Evolutionary conservation across 2,797 vertebrate species (phyloP).

Genomic region (Syngnathus acus): DNA sequence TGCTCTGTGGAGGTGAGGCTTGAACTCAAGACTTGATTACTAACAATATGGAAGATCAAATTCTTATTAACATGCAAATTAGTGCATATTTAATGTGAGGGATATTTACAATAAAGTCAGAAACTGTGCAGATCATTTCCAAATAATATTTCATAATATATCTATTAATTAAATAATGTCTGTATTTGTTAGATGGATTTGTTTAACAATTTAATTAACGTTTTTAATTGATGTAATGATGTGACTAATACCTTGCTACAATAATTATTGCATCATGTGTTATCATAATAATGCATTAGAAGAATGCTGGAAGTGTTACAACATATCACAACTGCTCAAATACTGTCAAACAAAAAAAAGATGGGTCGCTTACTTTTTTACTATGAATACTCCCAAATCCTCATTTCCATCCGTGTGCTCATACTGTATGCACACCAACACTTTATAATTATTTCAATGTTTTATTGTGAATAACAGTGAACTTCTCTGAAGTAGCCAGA

Average conservation of each 20-base stretch:
- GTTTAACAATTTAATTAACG: no score
- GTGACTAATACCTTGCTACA: not conserved
- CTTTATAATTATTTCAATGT: not conserved
- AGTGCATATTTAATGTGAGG: not conserved
- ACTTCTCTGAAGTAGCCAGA: constrained; percentile 41
- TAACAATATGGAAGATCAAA: constrained; percentile 2
- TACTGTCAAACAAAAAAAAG: not conserved
- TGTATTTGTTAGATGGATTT: not conserved
- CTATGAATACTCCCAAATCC: not conserved
- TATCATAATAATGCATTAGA: constrained; percentile 22
- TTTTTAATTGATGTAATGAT: not conserved
- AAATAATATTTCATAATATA: not conserved
- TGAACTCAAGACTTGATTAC: not conserved
- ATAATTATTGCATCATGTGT: constrained; percentile 8
- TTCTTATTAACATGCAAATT: constrained; percentile 3
- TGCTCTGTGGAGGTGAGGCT: not conserved
- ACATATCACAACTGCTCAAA: not conserved
- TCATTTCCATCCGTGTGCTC: constrained; percentile 1
- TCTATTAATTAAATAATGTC: not conserved
- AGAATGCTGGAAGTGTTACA: no score
- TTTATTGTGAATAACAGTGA: constrained; percentile 37
- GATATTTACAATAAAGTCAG: not conserved
- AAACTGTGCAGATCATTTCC: not conserved
- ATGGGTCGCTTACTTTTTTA: not conserved
- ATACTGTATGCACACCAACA: constrained; percentile 4